phyloP scores from a whole-genome alignment of 2,888 invertebrate genomes.

The Eutolmus rufibarbis region DNA sequence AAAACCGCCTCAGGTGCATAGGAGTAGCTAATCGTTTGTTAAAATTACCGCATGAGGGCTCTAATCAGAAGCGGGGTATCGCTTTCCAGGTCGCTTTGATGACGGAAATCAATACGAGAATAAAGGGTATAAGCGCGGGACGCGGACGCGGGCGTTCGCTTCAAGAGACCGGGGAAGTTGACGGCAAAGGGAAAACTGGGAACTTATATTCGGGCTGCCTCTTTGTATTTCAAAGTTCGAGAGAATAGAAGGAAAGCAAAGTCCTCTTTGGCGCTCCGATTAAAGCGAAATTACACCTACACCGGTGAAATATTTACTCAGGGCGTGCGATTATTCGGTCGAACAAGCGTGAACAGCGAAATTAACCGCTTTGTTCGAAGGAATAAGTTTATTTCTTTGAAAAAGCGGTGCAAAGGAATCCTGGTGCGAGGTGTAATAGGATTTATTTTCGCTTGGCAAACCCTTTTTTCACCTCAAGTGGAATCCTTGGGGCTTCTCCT shows the following conservation, averaged over 20 bases:
- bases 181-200: neutral
- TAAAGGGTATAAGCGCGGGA: neutral
- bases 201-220: neutral
- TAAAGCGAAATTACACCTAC: slow-evolving; percentile 25
- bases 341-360: slow-evolving; percentile 10
- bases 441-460: slow-evolving; percentile 13
- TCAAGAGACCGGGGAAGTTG: neutral
- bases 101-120: neutral
- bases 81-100: neutral
- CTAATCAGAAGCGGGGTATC: neutral
- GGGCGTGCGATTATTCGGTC: neutral
- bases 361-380: slow-evolving; percentile 27
- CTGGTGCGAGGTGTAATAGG: neutral
- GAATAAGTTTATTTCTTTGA: slow-evolving; percentile 27
- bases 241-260: neutral
- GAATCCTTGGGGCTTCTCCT: neutral
- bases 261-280: neutral
- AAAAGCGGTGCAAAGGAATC: neutral
- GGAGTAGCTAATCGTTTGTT: neutral
- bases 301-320: slow-evolving; percentile 6
- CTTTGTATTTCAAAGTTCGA: neutral
- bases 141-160: neutral
- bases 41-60: neutral
- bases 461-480: slow-evolving; percentile 14
- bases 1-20: neutral